These are phyloP conservation scores for Hirtodrosophila histrioides DNA, from an alignment of 2,888 invertebrate genomes.

Conservation along the genomic window DNA sequence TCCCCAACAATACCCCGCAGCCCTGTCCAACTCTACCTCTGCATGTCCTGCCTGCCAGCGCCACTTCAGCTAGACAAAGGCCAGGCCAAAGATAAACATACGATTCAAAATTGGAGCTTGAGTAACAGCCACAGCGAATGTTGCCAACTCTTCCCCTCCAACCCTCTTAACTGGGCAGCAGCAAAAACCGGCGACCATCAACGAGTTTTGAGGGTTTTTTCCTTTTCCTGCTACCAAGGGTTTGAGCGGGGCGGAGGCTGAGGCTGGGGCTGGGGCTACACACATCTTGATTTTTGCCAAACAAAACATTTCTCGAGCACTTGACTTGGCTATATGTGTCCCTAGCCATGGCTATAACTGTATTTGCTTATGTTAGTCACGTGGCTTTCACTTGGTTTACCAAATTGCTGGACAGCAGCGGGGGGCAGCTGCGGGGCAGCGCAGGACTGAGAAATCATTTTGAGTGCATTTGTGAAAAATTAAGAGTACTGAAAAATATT, in stretches of 20 bases:
- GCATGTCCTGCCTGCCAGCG: slow-evolving; percentile 19
- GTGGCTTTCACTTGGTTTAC: slow-evolving; percentile 68
- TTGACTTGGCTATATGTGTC: slow-evolving; percentile 32
- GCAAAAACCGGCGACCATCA: slow-evolving; percentile 38
- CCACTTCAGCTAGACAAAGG: slow-evolving; percentile 76
- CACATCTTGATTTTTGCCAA: slow-evolving; percentile 79
- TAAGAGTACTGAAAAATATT: background rate
- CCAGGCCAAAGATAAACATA: slow-evolving; percentile 73
- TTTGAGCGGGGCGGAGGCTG: background rate
- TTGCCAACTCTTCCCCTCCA: slow-evolving; percentile 31
- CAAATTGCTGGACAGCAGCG: slow-evolving; percentile 63
- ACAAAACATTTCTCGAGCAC: slow-evolving; percentile 70
- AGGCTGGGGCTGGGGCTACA: slow-evolving; percentile 1
- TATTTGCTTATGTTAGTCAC: slow-evolving; percentile 76
- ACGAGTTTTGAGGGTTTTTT: slow-evolving; percentile 18
- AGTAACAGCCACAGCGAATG: slow-evolving; percentile 46
- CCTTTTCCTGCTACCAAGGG: slow-evolving; percentile 1
- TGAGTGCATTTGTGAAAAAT: slow-evolving; percentile 12
- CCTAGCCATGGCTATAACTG: slow-evolving; percentile 56
- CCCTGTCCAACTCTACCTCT: background rate
- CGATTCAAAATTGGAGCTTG: slow-evolving; percentile 55
- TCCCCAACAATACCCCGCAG: slow-evolving; percentile 12
- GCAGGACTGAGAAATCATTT: slow-evolving; percentile 14
- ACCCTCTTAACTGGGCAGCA: slow-evolving; percentile 38
- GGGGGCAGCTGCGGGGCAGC: background rate